Base-by-base conservation (phyloP, 2,888 invertebrate genomes). In the Listrodromus nycthemerus region DNA sequence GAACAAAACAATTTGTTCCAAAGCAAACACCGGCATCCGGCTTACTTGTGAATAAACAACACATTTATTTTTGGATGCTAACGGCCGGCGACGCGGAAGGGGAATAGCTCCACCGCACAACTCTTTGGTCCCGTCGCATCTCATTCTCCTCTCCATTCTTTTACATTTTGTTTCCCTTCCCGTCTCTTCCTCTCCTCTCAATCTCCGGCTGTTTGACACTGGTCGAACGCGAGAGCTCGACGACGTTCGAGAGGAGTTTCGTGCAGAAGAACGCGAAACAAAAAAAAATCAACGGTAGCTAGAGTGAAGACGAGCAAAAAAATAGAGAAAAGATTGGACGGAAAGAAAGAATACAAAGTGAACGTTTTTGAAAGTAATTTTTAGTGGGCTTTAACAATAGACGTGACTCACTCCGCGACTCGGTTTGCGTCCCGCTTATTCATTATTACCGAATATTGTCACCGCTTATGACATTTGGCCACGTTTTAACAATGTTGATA, bases 11-110 rank as follows among this genome's bases (percentile, higher is more conserved):
- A 93, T 93, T 93, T 92, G 91, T 91, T 93, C 93, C 91, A 93
- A 93, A 93, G 93, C 92, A 93, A 93, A 93, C 93, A 93, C 90
- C 90, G 92, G 92, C 93, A 93, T 93, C 93, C 93, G 93, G 93
- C 93, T 93, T 93, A 92, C 93, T 93, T 93, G 92, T 93, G 93
- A 93, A 93, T 93, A 93, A 93, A 93, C 93, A 93, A 93, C 93
- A 92, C 92, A 93, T 93, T 93, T 93, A 93, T 93, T 93, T 93
- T 93, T 92, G 93, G 93, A 93, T 92, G 89, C 88, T 87, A 88
- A 85, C 87, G 83, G 89, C 87, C 89, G 87, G 87, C 89, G 88
- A 88, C 89, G 83, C 76, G 83, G 75, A 67, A 73, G 73, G 80
- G 45, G 50, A 52, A 69, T 77, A 78, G 74, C 58, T 75, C 71